phyloP scores from a whole-genome alignment of 2,797 vertebrate species.

The Gambusia yucatana region DNA sequence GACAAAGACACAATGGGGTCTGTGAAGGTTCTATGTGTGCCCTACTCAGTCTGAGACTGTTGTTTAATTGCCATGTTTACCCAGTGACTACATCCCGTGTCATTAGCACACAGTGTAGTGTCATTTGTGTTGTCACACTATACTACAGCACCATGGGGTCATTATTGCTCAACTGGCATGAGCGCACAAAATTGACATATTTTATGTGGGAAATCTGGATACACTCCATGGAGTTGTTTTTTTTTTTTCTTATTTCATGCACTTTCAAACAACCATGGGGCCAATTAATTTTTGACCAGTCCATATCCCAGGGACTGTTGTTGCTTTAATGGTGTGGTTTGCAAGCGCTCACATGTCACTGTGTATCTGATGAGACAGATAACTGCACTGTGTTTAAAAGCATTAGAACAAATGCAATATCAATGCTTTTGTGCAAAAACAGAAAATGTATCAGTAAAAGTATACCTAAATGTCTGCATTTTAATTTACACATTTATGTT shows the following conservation, averaged over 20 bases:
- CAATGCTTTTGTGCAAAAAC: constrained; percentile 10
- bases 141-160: constrained; percentile 78
- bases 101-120: constrained; percentile 83
- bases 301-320: constrained; percentile 73
- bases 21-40: constrained; percentile 77
- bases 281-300: constrained; percentile 83
- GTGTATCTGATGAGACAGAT: constrained; percentile 76
- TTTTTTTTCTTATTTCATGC: constrained; percentile 23
- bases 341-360: constrained; percentile 70
- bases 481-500: neutral
- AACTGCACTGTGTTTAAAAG: constrained; percentile 60
- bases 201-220: constrained; percentile 80
- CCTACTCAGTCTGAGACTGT: constrained; percentile 78
- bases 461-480: neutral
- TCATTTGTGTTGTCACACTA: constrained; percentile 83
- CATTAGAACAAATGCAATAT: constrained; percentile 37
- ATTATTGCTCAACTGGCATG: constrained; percentile 80
- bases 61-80: constrained; percentile 86
- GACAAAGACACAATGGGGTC: constrained; percentile 81
- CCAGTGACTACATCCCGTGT: constrained; percentile 81
- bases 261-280: constrained; percentile 78
- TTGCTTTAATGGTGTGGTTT: constrained; percentile 80
- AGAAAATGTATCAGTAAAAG: constrained; percentile 3
- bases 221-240: constrained; percentile 79
- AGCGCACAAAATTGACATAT: constrained; percentile 81